Percentiles rank a stretch among this genome's conserved stretches.
Evolutionary conservation across 2,888 invertebrate genomes (phyloP).

Genomic region (Hirtodrosophila alboralis): DNA sequence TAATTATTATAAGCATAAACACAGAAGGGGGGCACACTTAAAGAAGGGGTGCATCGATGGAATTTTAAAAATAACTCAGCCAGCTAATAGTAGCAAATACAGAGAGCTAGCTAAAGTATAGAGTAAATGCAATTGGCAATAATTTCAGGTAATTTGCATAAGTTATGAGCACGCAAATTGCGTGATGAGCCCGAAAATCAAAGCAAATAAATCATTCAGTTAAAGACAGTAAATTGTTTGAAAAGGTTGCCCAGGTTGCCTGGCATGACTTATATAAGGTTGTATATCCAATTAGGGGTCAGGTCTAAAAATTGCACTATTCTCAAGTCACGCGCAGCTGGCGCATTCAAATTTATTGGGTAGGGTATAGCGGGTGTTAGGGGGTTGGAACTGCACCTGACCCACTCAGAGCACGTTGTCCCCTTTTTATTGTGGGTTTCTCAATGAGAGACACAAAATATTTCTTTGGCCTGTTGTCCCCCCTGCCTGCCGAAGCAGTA

Average conservation of each 20-base stretch:
- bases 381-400: slow-evolving; percentile 73
- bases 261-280: slow-evolving; percentile 38
- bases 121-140: not conserved
- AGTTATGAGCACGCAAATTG: slow-evolving; percentile 44
- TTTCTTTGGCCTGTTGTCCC: too few relatives aligned
- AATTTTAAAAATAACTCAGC: slow-evolving; percentile 53
- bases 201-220: slow-evolving; percentile 23
- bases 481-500: slow-evolving; percentile 65
- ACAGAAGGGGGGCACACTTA: too few relatives aligned
- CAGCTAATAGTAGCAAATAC: slow-evolving; percentile 25
- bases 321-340: slow-evolving; percentile 71
- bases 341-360: slow-evolving; percentile 41
- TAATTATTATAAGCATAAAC: slow-evolving; percentile 55
- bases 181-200: slow-evolving; percentile 37
- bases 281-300: slow-evolving; percentile 73
- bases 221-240: slow-evolving; percentile 11
- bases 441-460: slow-evolving; percentile 47
- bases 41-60: slow-evolving; percentile 12
- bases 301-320: slow-evolving; percentile 67
- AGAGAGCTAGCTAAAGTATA: not conserved
- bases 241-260: slow-evolving; percentile 22
- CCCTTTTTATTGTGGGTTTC: slow-evolving; percentile 18
- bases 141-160: slow-evolving; percentile 42
- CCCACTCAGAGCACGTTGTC: slow-evolving; percentile 71
- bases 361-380: too few relatives aligned